Evolutionary conservation across 2,797 vertebrate genomes (phyloP), one percentile per base, ranked within the genome.

Genomic region (Syndactyla subalaris): DNA sequence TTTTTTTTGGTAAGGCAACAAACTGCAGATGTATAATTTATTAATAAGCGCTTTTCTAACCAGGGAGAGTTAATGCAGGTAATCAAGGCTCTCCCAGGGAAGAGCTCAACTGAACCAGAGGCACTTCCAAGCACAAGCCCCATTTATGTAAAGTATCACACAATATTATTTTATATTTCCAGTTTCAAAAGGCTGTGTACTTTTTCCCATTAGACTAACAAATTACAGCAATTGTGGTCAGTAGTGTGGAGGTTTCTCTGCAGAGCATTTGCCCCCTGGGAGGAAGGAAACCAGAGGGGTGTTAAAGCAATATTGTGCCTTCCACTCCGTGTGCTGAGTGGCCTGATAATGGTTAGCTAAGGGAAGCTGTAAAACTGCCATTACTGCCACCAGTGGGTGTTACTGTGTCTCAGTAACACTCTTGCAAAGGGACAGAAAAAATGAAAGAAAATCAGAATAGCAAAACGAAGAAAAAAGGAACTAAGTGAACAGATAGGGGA

Each of bases 211-310:
- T 97, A 97, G 96, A 97, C 96, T 97, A 97, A 97, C 96, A 97
- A 97, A 97, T 97, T 95, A 96, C 77, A 92, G 97, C 96, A 96
- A 96, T 97, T 96, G 96, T 95, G 96, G 97, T 97, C 96, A 97
- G 94, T 36, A 95, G 94, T 82, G 86, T 95, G 93, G 89, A 95
- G 92, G 96, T 93, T 97, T 95, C 92, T 95, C 94, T 87, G 82
- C 84, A 85, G 94, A 97, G 91, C 90, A 67, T 93, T 94, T 86
- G 78, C 92, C 95, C 91, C 96, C 91, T 75, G 91, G 94, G 96
- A 97, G 95, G 95, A 97, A 97, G 93, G 91, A 94, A 96, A 97
- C 95, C 96, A 96, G 92, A 97, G 93, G 96, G 97, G 96, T 96
- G 95, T 97, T 96, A 97, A 96, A 95, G 94, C 82, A 95, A 96